Conservation (phyloP, 2,888 invertebrate species). For the Cylindroiulus punctatus region DNA sequence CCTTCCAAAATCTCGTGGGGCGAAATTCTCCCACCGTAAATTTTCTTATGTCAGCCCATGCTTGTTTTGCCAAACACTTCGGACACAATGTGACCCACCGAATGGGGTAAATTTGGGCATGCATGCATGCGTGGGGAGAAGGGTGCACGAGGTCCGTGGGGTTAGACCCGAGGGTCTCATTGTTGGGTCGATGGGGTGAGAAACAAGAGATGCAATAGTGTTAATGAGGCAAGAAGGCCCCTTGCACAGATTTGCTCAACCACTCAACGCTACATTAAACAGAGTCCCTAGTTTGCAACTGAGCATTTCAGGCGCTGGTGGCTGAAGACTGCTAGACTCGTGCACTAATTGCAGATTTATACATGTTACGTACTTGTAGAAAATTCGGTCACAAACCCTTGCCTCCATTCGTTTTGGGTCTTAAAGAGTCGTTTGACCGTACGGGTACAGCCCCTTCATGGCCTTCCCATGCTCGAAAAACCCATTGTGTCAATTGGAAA, state of each 20-base stretch:
- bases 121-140: slow-evolving; percentile 40
- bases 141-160: slow-evolving; percentile 13
- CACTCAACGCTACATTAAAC: slow-evolving; percentile 49
- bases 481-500: slow-evolving; percentile 34
- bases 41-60: slow-evolving; percentile 39
- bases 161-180: not conserved
- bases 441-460: not conserved
- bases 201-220: slow-evolving; percentile 45
- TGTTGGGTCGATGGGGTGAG: slow-evolving; percentile 51
- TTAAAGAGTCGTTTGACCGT: slow-evolving; percentile 9
- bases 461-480: slow-evolving; percentile 46
- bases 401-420: slow-evolving; percentile 40
- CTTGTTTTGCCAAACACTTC: slow-evolving; percentile 11
- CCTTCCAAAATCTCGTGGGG: not conserved
- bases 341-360: slow-evolving; percentile 46
- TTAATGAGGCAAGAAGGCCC: slow-evolving; percentile 51
- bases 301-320: slow-evolving; percentile 39
- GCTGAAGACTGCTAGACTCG: not conserved
- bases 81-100: not conserved
- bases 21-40: slow-evolving; percentile 24
- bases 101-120: slow-evolving; percentile 44
- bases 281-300: not conserved
- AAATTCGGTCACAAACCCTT: slow-evolving; percentile 36
- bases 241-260: slow-evolving; percentile 25
- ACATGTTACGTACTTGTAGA: not conserved